phyloP scores from a whole-genome alignment of 92 coral and sea anemone species.

The Actinostola sp. region DNA sequence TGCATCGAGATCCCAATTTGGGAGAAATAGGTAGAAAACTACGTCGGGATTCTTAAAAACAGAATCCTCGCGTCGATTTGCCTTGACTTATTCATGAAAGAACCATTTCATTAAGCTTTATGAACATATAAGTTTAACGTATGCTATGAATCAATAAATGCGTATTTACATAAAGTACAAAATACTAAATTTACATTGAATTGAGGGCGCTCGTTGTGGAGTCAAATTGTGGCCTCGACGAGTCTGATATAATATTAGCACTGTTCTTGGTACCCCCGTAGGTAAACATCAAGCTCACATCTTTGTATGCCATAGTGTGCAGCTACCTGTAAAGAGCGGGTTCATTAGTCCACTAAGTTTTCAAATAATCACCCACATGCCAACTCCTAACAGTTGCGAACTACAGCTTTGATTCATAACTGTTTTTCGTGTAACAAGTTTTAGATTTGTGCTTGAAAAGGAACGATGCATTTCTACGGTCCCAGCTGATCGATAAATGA shows the following conservation, averaged over 20 bases:
- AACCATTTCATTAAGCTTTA: neutral
- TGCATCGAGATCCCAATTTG: neutral
- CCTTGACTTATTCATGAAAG: neutral
- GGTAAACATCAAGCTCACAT: slow-evolving; percentile 88
- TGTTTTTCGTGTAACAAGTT: too few relatives aligned
- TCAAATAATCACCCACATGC: too few relatives aligned
- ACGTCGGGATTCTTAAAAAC: neutral
- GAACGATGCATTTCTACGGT: neutral
- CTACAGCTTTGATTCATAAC: too few relatives aligned
- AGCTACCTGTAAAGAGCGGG: slow-evolving; percentile 53
- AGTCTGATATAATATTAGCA: neutral
- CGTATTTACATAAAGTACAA: slow-evolving; percentile 30
- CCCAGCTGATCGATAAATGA: neutral
- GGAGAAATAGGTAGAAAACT: slow-evolving; percentile 1
- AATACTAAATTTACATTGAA: neutral
- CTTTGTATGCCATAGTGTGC: slow-evolving; percentile 93
- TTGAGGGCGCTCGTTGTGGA: too few relatives aligned
- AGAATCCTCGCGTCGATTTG: neutral
- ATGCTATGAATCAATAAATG: neutral
- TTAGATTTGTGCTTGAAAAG: neutral
- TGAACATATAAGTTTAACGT: neutral
- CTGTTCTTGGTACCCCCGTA: slow-evolving; percentile 80
- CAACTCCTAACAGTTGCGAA: too few relatives aligned
- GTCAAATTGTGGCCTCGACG: neutral
- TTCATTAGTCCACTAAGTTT: too few relatives aligned